These are phyloP conservation scores for Phoeniculus purpureus DNA, from an alignment of 2,797 vertebrate species.

Conservation along the genomic window DNA sequence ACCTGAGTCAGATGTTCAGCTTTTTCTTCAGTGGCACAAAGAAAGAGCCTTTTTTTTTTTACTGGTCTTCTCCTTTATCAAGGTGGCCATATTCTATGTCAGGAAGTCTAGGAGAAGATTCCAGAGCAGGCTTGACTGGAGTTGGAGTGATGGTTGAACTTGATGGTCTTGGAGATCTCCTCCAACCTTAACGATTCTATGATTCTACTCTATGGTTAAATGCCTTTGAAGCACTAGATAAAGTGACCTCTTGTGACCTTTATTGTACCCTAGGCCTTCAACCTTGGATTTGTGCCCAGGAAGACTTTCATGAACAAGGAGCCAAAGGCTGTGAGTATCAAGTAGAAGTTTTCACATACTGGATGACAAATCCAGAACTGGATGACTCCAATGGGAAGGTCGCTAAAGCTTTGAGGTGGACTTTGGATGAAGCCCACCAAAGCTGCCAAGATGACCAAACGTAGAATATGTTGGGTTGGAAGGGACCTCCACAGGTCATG, in stretches of 20 bases:
- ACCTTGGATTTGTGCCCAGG: not conserved
- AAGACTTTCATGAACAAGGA: not conserved
- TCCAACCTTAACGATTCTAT: no score
- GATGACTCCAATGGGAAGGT: not conserved
- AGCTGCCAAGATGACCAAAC: not conserved
- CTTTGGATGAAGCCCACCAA: not conserved
- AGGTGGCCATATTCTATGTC: not conserved
- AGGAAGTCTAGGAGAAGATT: constrained; percentile 8
- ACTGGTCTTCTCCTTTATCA: not conserved
- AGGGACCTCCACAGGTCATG: no score
- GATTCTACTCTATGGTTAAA: not conserved
- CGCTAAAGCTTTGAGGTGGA: fast-evolving
- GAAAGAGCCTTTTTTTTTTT: not conserved
- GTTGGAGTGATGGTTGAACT: no score
- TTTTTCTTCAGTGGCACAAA: constrained; percentile 60
- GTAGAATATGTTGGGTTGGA: no score
- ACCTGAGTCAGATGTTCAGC: constrained; percentile 84
- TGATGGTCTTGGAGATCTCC: no score
- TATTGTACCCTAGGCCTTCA: not conserved
- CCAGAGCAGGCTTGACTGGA: not conserved
- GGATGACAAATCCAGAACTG: not conserved
- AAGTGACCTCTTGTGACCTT: not conserved
- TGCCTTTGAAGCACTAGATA: not conserved
- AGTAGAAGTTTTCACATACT: not conserved
- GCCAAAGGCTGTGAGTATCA: not conserved